phyloP scores from a whole-genome alignment of 2,797 vertebrate species.

The Pangasius macronema region DNA sequence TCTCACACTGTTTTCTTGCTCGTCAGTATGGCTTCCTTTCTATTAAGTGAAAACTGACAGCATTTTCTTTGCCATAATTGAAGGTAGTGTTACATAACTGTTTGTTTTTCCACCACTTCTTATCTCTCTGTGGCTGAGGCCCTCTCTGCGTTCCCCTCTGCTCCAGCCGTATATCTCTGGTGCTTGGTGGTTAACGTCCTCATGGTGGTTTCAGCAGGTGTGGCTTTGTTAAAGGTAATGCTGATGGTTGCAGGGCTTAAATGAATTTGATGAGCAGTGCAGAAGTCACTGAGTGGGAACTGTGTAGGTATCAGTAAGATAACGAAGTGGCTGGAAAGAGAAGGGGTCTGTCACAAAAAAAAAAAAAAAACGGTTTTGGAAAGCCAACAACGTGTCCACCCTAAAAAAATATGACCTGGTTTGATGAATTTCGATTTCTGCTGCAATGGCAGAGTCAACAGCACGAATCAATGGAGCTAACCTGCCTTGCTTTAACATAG shows the following conservation, averaged over 20 bases:
- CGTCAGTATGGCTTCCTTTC: not conserved
- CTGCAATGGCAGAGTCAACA: too few relatives aligned
- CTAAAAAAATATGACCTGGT: not conserved
- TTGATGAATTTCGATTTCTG: not conserved
- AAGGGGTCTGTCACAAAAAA: conserved; percentile 10
- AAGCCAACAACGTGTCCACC: not conserved
- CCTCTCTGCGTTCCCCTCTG: conserved; percentile 45
- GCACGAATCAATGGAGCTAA: too few relatives aligned
- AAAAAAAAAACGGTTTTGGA: not conserved
- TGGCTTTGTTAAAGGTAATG: conserved; percentile 51
- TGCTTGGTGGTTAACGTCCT: conserved; percentile 74
- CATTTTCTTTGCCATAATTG: conserved; percentile 26
- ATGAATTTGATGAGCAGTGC: conserved; percentile 65
- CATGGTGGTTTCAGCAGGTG: conserved; percentile 81
- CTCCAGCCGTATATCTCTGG: conserved; percentile 73
- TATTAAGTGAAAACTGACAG: conserved; percentile 25
- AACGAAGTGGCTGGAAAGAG: conserved; percentile 57
- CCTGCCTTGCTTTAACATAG: too few relatives aligned
- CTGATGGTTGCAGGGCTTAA: conserved; percentile 54
- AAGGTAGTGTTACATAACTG: conserved; percentile 52
- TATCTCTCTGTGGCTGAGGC: conserved; percentile 57
- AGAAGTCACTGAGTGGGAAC: conserved; percentile 56
- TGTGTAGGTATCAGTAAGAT: conserved; percentile 66
- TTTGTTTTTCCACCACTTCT: conserved; percentile 44
- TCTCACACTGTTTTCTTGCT: not conserved